phyloP scores from a whole-genome alignment of 2,888 invertebrate species.

The Habroteleia sp. region DNA sequence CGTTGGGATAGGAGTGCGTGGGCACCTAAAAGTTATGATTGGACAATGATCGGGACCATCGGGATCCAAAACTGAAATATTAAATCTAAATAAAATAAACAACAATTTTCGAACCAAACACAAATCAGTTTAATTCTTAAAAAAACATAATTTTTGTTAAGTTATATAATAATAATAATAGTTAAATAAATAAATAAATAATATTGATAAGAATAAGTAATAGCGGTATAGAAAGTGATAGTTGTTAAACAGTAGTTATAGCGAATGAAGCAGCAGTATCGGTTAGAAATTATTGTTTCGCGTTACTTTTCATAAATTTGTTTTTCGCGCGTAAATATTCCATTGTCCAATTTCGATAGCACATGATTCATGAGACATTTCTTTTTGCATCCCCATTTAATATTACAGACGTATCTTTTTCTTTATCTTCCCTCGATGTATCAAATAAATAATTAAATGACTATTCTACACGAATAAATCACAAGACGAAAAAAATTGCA shows the following conservation, averaged over 20 bases:
- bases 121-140: slow-evolving; percentile 81
- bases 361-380: slow-evolving; percentile 34
- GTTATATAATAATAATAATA: slow-evolving; percentile 78
- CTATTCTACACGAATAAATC: slow-evolving; percentile 59
- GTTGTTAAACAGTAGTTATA: slow-evolving; percentile 67
- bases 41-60: slow-evolving; percentile 12
- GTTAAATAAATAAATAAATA: slow-evolving; percentile 80
- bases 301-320: slow-evolving; percentile 28
- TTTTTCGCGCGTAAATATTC: slow-evolving; percentile 8
- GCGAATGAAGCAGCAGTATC: slow-evolving; percentile 61
- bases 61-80: slow-evolving; percentile 71
- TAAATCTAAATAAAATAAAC: slow-evolving; percentile 78
- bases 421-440: slow-evolving; percentile 45
- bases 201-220: slow-evolving; percentile 72
- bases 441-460: slow-evolving; percentile 58
- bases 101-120: slow-evolving; percentile 79
- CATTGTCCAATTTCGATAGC: slow-evolving; percentile 31
- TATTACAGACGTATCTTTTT: slow-evolving; percentile 10
- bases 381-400: slow-evolving; percentile 5
- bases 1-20: slow-evolving; percentile 43
- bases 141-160: slow-evolving; percentile 80
- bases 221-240: slow-evolving; percentile 67
- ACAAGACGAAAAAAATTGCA: slow-evolving; percentile 61
- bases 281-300: slow-evolving; percentile 49
- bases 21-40: slow-evolving; percentile 9